Conservation (phyloP, 1,140 invertebrate species). For the Aphelenchoides fujianensis region DNA sequence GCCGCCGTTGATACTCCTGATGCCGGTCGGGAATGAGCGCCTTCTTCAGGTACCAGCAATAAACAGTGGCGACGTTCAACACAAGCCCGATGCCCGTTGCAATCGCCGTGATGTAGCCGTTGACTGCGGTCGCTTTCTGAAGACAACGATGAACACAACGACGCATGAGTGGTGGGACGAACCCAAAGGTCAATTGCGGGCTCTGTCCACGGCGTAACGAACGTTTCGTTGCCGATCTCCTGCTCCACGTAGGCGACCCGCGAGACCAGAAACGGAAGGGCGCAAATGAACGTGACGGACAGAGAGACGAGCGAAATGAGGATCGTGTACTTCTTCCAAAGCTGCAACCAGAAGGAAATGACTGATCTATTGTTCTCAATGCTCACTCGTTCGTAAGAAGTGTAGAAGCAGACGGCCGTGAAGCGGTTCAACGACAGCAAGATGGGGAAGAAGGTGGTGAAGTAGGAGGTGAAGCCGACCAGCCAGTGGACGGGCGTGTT, state of each 20-base stretch:
- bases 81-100: not conserved
- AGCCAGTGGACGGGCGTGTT: not conserved
- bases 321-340: not conserved
- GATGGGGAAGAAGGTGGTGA: not conserved
- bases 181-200: not conserved
- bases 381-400: not conserved
- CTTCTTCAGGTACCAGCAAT: not conserved
- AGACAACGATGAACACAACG: not conserved
- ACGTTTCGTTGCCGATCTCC: not conserved
- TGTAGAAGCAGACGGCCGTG: not conserved
- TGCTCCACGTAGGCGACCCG: not conserved
- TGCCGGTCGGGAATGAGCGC: not conserved
- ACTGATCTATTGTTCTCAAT: not conserved
- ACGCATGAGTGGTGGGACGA: not conserved
- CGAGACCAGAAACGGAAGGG: not conserved
- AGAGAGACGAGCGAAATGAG: not conserved
- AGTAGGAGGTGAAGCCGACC: not conserved
- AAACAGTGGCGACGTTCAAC: not conserved
- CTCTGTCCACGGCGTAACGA: not conserved
- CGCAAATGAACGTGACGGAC: not conserved
- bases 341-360: not conserved
- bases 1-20: not conserved
- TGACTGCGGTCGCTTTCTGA: not conserved
- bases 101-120: not conserved
- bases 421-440: not conserved